Conservation (phyloP, 2,888 invertebrate genomes). For the Endomychus coccineus region DNA sequence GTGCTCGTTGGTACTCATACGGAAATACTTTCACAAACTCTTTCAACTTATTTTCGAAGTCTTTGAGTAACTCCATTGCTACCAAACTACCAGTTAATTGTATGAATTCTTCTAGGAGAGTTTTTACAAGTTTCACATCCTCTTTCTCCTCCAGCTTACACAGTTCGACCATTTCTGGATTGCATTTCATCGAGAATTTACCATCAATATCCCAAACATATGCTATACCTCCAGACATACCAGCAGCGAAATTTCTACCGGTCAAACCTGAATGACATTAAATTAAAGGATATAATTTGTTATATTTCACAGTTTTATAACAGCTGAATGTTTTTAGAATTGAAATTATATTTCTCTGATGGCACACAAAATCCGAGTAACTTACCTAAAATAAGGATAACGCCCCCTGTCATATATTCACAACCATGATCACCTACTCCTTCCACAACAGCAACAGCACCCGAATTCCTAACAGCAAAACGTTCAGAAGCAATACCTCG, state of each 20-base stretch:
- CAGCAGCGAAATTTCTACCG: slow-evolving; percentile 97
- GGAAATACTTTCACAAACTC: slow-evolving; percentile 94
- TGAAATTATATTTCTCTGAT: too few species aligned
- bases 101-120: slow-evolving; percentile 75
- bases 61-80: slow-evolving; percentile 66
- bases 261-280: slow-evolving; percentile 77
- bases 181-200: slow-evolving; percentile 80
- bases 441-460: slow-evolving; percentile 91
- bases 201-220: slow-evolving; percentile 89
- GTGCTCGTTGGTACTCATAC: slow-evolving; percentile 87
- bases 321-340: too few species aligned
- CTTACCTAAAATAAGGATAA: slow-evolving; percentile 68
- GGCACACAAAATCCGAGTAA: too few species aligned
- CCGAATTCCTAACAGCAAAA: slow-evolving; percentile 97
- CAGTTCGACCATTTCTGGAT: slow-evolving; percentile 91
- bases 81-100: slow-evolving; percentile 75
- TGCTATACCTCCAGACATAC: slow-evolving; percentile 93
- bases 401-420: slow-evolving; percentile 99
- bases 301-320: too few species aligned
- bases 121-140: slow-evolving; percentile 70
- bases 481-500: slow-evolving; percentile 90
- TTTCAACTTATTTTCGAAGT: slow-evolving; percentile 70
- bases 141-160: slow-evolving; percentile 69
- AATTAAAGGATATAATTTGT: too few species aligned
- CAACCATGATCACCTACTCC: slow-evolving; percentile 99